phyloP scores from a whole-genome alignment of 2,113 vertebrate species.

The Vidua chalybeata region DNA sequence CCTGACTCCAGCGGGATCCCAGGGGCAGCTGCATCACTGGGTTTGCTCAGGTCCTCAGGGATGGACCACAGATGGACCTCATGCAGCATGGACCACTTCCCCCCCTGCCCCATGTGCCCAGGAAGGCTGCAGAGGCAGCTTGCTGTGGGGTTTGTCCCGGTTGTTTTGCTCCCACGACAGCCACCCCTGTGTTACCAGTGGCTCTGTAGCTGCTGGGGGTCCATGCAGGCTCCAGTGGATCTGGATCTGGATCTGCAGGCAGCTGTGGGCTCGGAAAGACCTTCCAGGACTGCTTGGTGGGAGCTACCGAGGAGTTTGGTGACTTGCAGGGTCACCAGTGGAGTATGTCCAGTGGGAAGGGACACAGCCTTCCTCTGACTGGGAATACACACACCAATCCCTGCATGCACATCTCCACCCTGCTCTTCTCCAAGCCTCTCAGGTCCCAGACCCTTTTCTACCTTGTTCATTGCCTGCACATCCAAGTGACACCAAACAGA shows the following conservation, averaged over 20 bases:
- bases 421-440: neutral
- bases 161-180: neutral
- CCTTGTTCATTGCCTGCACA: neutral
- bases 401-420: neutral
- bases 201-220: neutral
- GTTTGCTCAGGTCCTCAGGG: neutral
- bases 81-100: neutral
- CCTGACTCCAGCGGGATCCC: rapidly evolving
- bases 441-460: neutral
- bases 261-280: neutral
- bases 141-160: neutral
- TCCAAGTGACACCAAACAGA: rapidly evolving
- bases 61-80: neutral
- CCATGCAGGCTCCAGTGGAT: neutral
- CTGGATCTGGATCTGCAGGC: neutral
- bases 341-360: neutral
- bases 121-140: neutral
- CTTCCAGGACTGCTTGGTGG: neutral
- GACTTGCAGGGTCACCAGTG: neutral
- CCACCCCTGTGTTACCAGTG: rapidly evolving
- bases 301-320: neutral
- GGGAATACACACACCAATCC: neutral
- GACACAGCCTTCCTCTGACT: neutral
- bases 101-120: neutral
- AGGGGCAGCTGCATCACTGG: neutral